Evolutionary conservation across 1,140 invertebrate species (phyloP).

Genomic region (Bombus polaris): DNA sequence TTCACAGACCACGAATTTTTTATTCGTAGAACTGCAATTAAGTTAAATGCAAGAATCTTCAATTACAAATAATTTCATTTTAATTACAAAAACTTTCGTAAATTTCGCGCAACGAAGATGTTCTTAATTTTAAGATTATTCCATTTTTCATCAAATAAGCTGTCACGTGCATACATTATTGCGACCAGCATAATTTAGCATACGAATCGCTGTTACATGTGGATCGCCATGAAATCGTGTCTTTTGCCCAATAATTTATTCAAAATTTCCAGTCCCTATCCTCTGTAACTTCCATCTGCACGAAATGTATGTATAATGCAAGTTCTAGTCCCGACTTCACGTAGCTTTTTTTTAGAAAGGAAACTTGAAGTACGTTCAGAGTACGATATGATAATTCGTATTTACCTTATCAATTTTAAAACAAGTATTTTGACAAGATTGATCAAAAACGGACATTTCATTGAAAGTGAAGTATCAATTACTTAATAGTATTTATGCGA

Average conservation of each 20-base stretch:
- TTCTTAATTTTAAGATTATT: background rate
- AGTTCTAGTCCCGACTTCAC: background rate
- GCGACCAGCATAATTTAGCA: constrained; percentile 39
- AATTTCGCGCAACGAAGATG: background rate
- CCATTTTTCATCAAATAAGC: background rate
- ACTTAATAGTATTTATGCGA: background rate
- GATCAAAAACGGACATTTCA: background rate
- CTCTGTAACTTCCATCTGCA: background rate
- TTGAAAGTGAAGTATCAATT: background rate
- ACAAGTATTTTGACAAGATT: background rate
- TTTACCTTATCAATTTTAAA: too few species aligned
- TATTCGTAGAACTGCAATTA: too few species aligned
- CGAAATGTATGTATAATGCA: constrained; percentile 18
- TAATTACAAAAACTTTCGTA: background rate
- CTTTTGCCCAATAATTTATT: constrained; percentile 32
- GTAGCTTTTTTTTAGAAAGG: background rate
- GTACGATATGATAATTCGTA: too few species aligned
- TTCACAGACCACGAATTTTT: background rate
- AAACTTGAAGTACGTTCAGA: background rate
- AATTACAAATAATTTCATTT: background rate
- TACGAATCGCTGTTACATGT: constrained; percentile 1
- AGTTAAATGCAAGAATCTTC: background rate
- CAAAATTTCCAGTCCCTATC: constrained; percentile 1
- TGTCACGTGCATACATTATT: background rate
- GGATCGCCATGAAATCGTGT: background rate